Base-by-base conservation (phyloP, 2,888 invertebrate species). In the Fragum sueziense region DNA sequence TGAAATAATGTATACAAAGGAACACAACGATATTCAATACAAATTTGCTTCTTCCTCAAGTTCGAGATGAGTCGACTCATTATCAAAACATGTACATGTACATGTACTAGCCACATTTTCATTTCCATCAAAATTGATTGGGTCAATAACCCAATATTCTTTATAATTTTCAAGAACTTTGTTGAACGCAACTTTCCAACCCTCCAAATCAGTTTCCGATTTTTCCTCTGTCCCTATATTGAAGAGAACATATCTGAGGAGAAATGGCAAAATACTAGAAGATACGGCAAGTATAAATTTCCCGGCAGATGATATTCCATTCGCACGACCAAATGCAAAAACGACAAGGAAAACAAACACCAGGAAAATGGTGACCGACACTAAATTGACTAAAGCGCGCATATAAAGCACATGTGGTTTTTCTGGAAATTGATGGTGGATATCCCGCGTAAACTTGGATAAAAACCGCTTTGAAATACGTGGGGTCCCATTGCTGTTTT, bases 261-360 rank as follows among this genome's bases (percentile, higher is more conserved):
- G 69, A 7, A 78, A 62, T 7, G 81, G 81, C 27, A 81, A 27
- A 51, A 81, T 78, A 7, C 81, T 77, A 52, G 74, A 69, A 4
- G 77, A 41, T 14, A 74, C 65, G 1, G 81, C 81, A 4, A 81
- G 27, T 0, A 77, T 47, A 67, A 78, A 77, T 2, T 57, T 68
- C 11, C 67, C 71, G 7, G n/a, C n/a, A n/a, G 71, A 71, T 0
- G 81, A 77, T 20, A 72, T 69, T 54, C 78, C 68, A n/a, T 68
- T 69, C 1, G 77, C 77, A 33, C 75, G 71, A 17, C 81, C 81
- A 54, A 80, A 80, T 22, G 77, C 80, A 34, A 80, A 68, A 34
- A 80, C 65, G 14, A 80, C 74, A n/a, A 81, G 29, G 34, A 78
- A 75, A 7, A 78, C 78, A 65, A 81, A 81, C 47, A 69, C 33